Percentiles rank a stretch among this genome's conserved stretches.
These are phyloP conservation scores for Ceuthmochares aereus DNA, from an alignment of 2,113 vertebrate species.

Conservation along the genomic window DNA sequence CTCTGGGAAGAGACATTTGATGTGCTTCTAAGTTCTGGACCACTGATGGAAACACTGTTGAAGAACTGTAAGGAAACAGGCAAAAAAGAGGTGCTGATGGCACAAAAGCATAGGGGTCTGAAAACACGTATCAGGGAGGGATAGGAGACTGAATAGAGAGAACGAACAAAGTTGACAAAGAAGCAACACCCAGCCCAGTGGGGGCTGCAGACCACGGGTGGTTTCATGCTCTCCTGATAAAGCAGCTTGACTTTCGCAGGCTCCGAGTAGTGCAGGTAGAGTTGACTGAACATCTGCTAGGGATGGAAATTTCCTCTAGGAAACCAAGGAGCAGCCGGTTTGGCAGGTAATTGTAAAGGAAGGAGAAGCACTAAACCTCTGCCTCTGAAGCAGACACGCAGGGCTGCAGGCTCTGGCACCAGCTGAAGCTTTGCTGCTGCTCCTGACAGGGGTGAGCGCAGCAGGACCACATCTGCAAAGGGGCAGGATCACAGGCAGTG, in stretches of 20 bases:
- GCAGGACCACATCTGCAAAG: too few relatives aligned
- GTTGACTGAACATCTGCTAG: neutral
- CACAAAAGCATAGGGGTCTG: neutral
- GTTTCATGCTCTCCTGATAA: neutral
- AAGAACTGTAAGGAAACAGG: neutral
- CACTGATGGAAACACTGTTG: neutral
- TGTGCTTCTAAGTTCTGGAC: neutral
- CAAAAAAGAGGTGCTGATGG: neutral
- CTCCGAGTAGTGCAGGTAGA: neutral
- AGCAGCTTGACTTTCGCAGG: fast-evolving
- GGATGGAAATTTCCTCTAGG: neutral
- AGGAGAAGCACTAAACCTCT: neutral
- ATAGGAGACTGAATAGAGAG: neutral
- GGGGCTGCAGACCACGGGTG: neutral
- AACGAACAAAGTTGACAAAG: neutral
- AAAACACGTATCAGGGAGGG: neutral
- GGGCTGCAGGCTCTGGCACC: too few relatives aligned
- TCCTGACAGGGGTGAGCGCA: too few relatives aligned
- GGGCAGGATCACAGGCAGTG: too few relatives aligned
- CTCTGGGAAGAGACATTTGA: neutral
- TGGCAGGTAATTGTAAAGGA: neutral
- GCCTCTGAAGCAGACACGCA: too few relatives aligned
- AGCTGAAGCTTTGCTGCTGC: too few relatives aligned
- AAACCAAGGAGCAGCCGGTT: neutral
- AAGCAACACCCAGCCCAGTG: fast-evolving